These are phyloP conservation scores for Anser brachyrhynchus DNA, from an alignment of 2,113 vertebrate species.

Conservation along the genomic window DNA sequence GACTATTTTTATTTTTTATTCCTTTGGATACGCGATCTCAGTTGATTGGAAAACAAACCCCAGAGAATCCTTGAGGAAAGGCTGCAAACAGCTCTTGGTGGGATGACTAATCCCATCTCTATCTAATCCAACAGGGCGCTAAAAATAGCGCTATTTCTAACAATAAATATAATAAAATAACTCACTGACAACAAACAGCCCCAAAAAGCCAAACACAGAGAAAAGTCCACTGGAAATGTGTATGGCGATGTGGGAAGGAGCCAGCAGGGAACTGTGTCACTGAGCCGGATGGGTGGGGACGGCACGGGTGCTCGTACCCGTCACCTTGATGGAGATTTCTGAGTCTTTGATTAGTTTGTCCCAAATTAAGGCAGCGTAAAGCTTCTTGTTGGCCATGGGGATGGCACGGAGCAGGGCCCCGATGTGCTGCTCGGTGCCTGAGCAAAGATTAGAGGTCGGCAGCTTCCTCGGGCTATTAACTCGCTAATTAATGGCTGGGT, in stretches of 20 bases:
- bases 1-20: constrained; percentile 49
- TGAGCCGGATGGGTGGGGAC: fast-evolving
- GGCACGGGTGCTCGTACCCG: not conserved
- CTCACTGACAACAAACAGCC: constrained; percentile 49
- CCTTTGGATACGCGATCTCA: constrained; percentile 25
- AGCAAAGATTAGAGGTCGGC: not conserved
- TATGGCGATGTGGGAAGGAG: not conserved
- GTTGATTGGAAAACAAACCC: constrained; percentile 66
- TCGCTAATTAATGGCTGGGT: not conserved
- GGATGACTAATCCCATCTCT: constrained; percentile 62
- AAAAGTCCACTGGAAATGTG: not conserved
- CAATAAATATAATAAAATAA: constrained; percentile 59
- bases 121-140: constrained; percentile 41
- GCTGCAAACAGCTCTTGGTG: constrained; percentile 53
- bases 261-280: not conserved
- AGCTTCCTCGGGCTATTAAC: too few species aligned
- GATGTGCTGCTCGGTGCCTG: not conserved
- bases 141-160: constrained; percentile 64
- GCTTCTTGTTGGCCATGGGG: not conserved
- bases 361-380: not conserved
- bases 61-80: constrained; percentile 62
- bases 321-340: not conserved
- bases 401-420: not conserved
- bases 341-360: not conserved
- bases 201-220: constrained; percentile 28